Evolutionary conservation across 2,888 invertebrate genomes (phyloP), one percentile per base, ranked within the genome.

Genomic region (Seira ritae): DNA sequence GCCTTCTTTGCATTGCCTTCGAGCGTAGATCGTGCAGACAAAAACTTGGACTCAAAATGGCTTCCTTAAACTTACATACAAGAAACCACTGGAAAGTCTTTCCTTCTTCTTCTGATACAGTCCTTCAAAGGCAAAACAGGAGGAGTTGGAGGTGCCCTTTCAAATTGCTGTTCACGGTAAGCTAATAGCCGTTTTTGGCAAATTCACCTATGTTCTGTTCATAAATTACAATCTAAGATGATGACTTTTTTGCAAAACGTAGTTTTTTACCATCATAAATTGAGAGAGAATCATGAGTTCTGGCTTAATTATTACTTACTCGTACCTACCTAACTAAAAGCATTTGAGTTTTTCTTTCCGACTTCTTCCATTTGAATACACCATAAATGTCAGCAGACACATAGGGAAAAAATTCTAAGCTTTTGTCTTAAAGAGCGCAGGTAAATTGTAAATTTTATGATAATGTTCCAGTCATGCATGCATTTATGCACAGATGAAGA

Each of bases 391-490:
- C 75, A 68, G 66, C n/a, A 67, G 31, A 8, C 31, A 31, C 31
- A 31, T 31, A 71, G 50, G 55, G 19, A 37, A n/a, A 55, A 55
- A 60, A 12, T 31, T 24, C 46, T 17, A 73, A 73, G 37, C 23
- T 60, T 62, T 60, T 31, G 60, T n/a, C 60, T 19, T 15, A 31
- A 73, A 12, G 12, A 20, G 37, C 31, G 0, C 31, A 68, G 24
- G 68, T n/a, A 68, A 50, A 46, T 17, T 46, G 10, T 31, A 42
- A 37, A 72, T 79, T 31, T 79, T 72, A 72, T 79, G 67, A 17
- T 79, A 65, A 79, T 79, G 72, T 66, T 50, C n/a, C 37, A 55
- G 72, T 79, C 79, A 79, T 79, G 79, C 79, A 72, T 79, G 55
- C 37, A 50, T 71, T 77, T 78, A 17, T 31, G 3, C 31, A 8